Base-by-base conservation (phyloP, 2,797 vertebrate genomes). In the Parambassis ranga region DNA sequence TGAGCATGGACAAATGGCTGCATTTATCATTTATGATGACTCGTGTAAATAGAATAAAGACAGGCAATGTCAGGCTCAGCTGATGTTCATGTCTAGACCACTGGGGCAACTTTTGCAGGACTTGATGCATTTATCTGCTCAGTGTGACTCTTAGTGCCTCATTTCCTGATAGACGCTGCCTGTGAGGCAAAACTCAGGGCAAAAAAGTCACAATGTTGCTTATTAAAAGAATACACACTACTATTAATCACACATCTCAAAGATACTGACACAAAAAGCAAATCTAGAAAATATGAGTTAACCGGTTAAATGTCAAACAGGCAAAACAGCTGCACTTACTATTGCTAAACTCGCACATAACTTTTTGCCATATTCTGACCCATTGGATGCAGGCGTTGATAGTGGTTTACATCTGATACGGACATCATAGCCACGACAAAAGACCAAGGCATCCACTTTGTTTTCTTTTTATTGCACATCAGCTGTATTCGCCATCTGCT, bases 401-500 rank as follows among this genome's bases (percentile, higher is more conserved):
- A n/a, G n/a, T n/a, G n/a, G n/a, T n/a, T n/a, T n/a, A n/a, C n/a
- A n/a, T n/a, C n/a, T n/a, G n/a, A 31, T 30, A 33, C 33, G n/a
- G 24, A 51, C 7, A 16, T 30, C 35, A 19, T 0, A 8, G 16
- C 14, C 53, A 38, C 10, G 10, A 15, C 6, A 14, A 2, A 1
- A 26, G 23, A 27, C 30, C 15, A 16, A 46, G 61, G 74, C 14
- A 11, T 24, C 7, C 33, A 42, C 32, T 60, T 57, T 69, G 30
- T 42, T 51, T 42, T 24, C 4, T 16, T 46, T 77, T 80, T 51
- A 65, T 64, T 68, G 46, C 62, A 44, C 26, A 37, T 65, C 41
- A 33, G 22, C 49, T 47, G 42, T 18, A 22, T 74, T 65, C 48
- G 13, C 81, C 75, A 84, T 81, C 75, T 77, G 73, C 27, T 67